A percentile compares a stretch with the other conserved stretches of the same genome.
phyloP scores from a whole-genome alignment of 2,797 vertebrate species.

The Sandelia bainsii region DNA sequence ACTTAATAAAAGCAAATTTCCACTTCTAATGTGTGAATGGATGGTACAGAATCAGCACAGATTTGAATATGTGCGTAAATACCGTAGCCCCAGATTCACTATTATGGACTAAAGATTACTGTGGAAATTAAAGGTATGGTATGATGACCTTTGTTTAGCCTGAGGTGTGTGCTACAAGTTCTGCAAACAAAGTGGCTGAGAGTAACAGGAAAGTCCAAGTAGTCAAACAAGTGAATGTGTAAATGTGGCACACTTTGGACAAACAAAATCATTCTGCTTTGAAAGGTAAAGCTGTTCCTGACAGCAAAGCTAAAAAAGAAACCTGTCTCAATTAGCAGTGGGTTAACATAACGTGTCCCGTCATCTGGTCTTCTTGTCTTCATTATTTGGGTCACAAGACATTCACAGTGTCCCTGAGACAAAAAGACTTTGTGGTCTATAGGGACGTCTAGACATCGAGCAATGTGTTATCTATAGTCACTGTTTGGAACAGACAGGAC shows the following conservation, averaged over 20 bases:
- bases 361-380: conserved; percentile 1
- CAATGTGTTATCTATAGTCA: neutral
- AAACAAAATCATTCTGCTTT: conserved; percentile 5
- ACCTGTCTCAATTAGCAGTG: neutral
- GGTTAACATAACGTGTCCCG: neutral
- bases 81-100: too few species aligned
- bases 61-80: too few species aligned
- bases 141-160: conserved; percentile 24
- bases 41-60: neutral
- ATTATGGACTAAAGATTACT: too few species aligned
- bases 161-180: conserved; percentile 5
- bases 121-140: neutral
- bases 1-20: too few species aligned
- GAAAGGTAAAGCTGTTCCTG: conserved; percentile 42
- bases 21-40: neutral
- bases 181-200: conserved; percentile 23
- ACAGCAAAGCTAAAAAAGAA: neutral
- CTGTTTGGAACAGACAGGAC: neutral
- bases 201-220: conserved; percentile 10
- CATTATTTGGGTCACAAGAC: conserved; percentile 26
- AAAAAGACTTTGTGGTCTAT: conserved; percentile 5
- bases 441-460: neutral
- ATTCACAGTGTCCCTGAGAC: conserved; percentile 6
- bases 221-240: conserved; percentile 41
- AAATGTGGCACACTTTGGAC: conserved; percentile 4